Base-by-base conservation (phyloP, 2,797 vertebrate species). In the Lepilemur ruficaudatus region DNA sequence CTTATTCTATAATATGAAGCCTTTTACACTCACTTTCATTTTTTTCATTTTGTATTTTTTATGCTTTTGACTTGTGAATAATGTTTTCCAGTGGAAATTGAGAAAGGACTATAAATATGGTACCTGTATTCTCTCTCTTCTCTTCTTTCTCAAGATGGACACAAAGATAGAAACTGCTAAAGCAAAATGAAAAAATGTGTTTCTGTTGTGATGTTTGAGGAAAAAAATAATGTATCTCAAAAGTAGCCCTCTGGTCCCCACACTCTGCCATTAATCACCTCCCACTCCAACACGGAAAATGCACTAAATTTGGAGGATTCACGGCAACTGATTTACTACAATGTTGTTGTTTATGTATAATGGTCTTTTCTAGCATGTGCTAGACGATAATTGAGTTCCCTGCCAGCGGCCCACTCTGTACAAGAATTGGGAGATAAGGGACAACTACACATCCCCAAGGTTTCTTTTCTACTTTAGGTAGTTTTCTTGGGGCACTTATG, bases 11-110 rank as follows among this genome's bases (percentile, higher is more conserved):
- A 72, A 73, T 52, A 50, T 41, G 57, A 67, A 32, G 14, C 0
- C 10, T 10, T 43, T 88, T 88, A 46, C 6, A 43, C 8, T 89
- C 32, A 67, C 0, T 48, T 10, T 75, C 2, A 59, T 63, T 79
- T 73, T 63, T 85, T 46, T 55, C 12, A 80, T 81, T 92, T 84
- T 59, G 0, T 57, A 69, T 81, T 65, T 79, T 70, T 70, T 86
- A 28, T 52, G 15, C 5, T 35, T 70, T 72, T 80, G 5, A 76
- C 4, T 84, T 61, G 12, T 52, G 14, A 70, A 11, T 63, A 50
- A 59, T 18, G 69, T 28, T 35, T 18, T 55, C 6, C 22, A 65
- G 25, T 52, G 59, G 57, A 50, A 76, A 15, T n/a, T 76, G 38
- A 72, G 18, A 57, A 92, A 78, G 15, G 85, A 61, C 3, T 65